Evolutionary conservation across 2,888 invertebrate genomes (phyloP).

Genomic region (Perdita meconis): DNA sequence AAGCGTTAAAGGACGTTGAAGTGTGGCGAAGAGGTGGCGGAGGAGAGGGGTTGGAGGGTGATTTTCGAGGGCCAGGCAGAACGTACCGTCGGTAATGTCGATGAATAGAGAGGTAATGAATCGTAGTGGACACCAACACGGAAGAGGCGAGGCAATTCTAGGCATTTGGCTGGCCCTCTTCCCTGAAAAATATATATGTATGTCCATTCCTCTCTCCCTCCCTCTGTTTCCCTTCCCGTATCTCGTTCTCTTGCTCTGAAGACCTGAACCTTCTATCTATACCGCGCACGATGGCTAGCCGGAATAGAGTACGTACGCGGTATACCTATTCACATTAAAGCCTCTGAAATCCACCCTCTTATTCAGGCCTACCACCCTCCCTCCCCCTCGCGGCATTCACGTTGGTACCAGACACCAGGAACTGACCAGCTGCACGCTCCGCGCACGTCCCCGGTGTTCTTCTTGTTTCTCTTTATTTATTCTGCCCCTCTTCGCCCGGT

Average conservation of each 20-base stretch:
- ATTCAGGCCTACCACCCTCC: slow-evolving; percentile 72
- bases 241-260: slow-evolving; percentile 12
- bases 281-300: slow-evolving; percentile 38
- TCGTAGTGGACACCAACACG: slow-evolving; percentile 83
- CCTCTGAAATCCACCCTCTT: slow-evolving; percentile 69
- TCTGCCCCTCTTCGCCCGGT: slow-evolving; percentile 37
- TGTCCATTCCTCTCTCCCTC: slow-evolving; percentile 7
- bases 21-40: slow-evolving; percentile 36
- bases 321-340: slow-evolving; percentile 72
- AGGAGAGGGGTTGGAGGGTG: slow-evolving; percentile 41
- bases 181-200: slow-evolving; percentile 78
- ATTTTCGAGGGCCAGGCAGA: slow-evolving; percentile 66
- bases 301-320: slow-evolving; percentile 55
- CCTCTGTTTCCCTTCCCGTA: not conserved
- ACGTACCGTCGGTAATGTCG: slow-evolving; percentile 78
- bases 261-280: slow-evolving; percentile 32
- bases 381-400: slow-evolving; percentile 69
- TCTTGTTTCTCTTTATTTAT: slow-evolving; percentile 69
- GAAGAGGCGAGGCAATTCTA: slow-evolving; percentile 83
- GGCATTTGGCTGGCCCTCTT: slow-evolving; percentile 74
- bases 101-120: slow-evolving; percentile 84
- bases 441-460: slow-evolving; percentile 38
- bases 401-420: slow-evolving; percentile 64
- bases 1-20: slow-evolving; percentile 65
- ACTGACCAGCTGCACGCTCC: slow-evolving; percentile 58